Evolutionary conservation across 2,113 vertebrate genomes (phyloP), one percentile per base, ranked within the genome.

Genomic region (Elaphurus davidianus): DNA sequence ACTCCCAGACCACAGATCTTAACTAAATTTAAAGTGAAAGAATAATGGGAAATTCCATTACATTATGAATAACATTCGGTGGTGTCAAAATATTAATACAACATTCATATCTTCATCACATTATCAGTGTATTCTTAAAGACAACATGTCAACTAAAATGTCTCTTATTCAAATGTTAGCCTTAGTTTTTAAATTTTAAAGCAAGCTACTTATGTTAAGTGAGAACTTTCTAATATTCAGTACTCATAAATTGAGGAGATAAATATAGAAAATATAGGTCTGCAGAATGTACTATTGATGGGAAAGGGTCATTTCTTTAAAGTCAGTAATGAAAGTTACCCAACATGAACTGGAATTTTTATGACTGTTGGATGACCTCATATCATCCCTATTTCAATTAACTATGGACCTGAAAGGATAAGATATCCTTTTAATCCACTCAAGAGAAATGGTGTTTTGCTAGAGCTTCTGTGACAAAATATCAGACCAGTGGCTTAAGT

Each of bases 71-170:
- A 95, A 89, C 60, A 52, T 57, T 96, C 40, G 4, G 7, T 36
- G 3, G 12, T 97, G 93, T 98, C 97, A 98, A 96, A 98, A 98
- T 98, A 97, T 97, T 97, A 97, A 93, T 87, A 60, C 33, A 92
- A 59, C 52, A 91, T 43, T 86, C 59, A 57, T 88, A 76, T 79
- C 71, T 89, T 93, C n/a, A 87, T 87, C 85, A 81, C 43, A 74
- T 71, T 91, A 62, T 94, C 81, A 86, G 64, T 76, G 86, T 7
- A 54, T 54, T 95, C 83, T 94, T 94, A 94, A 87, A 89, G 89
- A 91, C 47, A 97, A 87, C 91, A 81, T 89, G 97, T 84, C 94
- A 93, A 57, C 54, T 97, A 92, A 91, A 86, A 55, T 96, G 86
- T 88, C 86, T 97, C 40, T 92, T 45, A 30, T 83, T 91, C 88